Evolutionary conservation across 2,797 vertebrate genomes (phyloP).

Genomic region (Onychomys arenicola): DNA sequence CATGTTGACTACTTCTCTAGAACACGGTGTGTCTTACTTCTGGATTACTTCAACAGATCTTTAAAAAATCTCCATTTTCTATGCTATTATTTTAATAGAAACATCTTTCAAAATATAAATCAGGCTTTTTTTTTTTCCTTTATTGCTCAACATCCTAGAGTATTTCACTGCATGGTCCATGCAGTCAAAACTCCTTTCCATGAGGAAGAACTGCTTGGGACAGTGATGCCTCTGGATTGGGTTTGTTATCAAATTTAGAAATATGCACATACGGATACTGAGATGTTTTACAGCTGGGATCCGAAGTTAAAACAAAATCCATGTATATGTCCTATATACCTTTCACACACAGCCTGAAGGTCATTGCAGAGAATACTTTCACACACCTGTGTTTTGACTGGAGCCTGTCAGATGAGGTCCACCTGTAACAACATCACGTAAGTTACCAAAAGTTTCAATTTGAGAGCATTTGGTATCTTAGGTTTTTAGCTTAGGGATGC

Average conservation of each 20-base stretch:
- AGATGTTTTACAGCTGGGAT: no score
- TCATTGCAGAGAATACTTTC: background rate
- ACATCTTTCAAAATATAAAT: conserved; percentile 18
- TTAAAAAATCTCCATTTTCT: background rate
- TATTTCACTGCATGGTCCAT: background rate
- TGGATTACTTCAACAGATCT: background rate
- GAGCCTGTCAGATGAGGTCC: background rate
- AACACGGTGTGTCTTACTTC: background rate
- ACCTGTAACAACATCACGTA: background rate
- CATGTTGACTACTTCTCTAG: background rate
- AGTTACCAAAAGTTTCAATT: background rate
- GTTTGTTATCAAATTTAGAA: background rate
- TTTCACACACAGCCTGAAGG: background rate
- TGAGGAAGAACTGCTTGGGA: background rate
- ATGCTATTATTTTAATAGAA: background rate
- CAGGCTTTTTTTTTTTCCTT: background rate
- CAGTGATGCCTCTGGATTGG: background rate
- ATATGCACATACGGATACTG: background rate
- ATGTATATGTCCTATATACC: background rate
- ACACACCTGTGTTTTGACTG: background rate
- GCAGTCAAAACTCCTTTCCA: background rate
- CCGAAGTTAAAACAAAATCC: background rate
- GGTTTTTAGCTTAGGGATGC: background rate
- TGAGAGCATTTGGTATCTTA: background rate
- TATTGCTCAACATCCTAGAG: background rate